phyloP scores from a whole-genome alignment of 2,888 invertebrate genomes.

The Cataglyphis livida region DNA sequence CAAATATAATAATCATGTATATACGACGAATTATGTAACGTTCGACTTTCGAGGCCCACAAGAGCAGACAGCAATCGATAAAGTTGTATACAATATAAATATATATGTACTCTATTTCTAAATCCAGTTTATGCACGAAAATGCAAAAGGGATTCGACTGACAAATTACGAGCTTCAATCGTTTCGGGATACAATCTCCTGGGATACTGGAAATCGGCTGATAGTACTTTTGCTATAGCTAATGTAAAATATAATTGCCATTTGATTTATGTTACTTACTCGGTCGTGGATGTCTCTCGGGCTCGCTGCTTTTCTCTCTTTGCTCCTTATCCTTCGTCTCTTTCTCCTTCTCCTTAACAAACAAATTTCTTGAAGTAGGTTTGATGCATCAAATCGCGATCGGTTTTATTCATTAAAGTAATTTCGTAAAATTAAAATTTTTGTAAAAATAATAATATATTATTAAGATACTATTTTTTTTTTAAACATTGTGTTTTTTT shows the following conservation, averaged over 20 bases:
- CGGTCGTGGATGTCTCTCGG: conserved; percentile 85
- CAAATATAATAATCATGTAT: conserved; percentile 51
- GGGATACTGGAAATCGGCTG: conserved; percentile 62
- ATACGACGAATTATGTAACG: conserved; percentile 57
- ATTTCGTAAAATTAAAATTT: not conserved
- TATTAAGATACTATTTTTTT: not conserved
- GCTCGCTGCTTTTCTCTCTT: conserved; percentile 81
- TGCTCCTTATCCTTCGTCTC: conserved; percentile 81
- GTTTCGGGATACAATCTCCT: conserved; percentile 59
- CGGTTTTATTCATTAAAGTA: not conserved
- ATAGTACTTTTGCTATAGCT: conserved; percentile 15
- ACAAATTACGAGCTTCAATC: conserved; percentile 66
- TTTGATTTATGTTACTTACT: conserved; percentile 80
- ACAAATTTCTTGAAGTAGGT: not conserved
- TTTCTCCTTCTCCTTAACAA: conserved; percentile 81
- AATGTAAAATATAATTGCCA: conserved; percentile 51
- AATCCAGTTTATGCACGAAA: conserved; percentile 77
- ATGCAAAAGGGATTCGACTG: conserved; percentile 75
- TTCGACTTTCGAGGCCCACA: conserved; percentile 71
- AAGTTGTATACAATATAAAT: conserved; percentile 63
- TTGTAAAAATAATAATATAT: not conserved
- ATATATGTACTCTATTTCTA: conserved; percentile 59
- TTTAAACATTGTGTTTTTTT: not conserved
- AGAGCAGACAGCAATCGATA: conserved; percentile 78
- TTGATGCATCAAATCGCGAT: not conserved